Evolutionary conservation across 2,797 vertebrate genomes (phyloP).

Genomic region (Gymnoscopelus microlampas): DNA sequence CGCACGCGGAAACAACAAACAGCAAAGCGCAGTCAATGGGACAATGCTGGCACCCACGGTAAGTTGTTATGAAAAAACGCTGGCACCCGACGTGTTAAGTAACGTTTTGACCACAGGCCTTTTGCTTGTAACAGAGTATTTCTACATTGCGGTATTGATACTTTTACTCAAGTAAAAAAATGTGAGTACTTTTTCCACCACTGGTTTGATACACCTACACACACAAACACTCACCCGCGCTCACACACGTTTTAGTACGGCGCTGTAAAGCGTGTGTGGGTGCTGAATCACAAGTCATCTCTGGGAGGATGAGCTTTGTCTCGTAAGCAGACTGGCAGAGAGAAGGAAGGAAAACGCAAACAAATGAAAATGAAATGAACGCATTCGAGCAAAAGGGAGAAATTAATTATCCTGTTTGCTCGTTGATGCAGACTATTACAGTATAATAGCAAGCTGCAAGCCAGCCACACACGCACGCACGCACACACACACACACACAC

Average conservation of each 20-base stretch:
- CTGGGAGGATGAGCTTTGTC: constrained; percentile 54
- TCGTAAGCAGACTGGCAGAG: constrained; percentile 44
- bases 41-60: too few species aligned
- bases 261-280: neutral
- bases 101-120: too few species aligned
- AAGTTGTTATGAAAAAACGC: too few species aligned
- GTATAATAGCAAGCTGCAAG: constrained; percentile 33
- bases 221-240: constrained; percentile 6
- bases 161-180: too few species aligned
- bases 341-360: constrained; percentile 48
- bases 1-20: too few species aligned
- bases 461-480: constrained; percentile 7
- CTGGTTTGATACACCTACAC: too few species aligned
- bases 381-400: constrained; percentile 57
- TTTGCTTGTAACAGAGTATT: too few species aligned
- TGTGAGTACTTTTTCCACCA: too few species aligned
- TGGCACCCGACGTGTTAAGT: too few species aligned
- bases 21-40: too few species aligned
- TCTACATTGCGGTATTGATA: too few species aligned
- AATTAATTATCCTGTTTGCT: constrained; percentile 70
- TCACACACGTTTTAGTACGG: neutral
- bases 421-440: constrained; percentile 44
- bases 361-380: constrained; percentile 71
- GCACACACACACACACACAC: constrained; percentile 10
- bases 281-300: constrained; percentile 45